Base-by-base conservation (phyloP, 2,113 vertebrate genomes). In the Sebastes schlegelii region DNA sequence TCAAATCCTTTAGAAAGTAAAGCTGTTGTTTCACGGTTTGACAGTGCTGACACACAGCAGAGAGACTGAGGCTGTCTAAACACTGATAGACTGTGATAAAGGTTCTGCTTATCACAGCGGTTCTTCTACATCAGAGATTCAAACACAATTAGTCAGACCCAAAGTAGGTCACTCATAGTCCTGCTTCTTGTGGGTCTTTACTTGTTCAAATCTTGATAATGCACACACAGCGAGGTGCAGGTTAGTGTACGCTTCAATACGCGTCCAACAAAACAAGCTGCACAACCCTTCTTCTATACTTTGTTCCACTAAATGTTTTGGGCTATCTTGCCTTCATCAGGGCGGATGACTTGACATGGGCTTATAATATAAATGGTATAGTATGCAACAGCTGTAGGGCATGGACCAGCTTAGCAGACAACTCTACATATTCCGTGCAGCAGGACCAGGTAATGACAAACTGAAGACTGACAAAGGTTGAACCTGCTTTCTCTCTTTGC, bases 91-190 rank as follows among this genome's bases (percentile, higher is more conserved):
- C 62, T 80, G 42, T 19, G 55, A 80, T 87, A 79, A 82, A 77
- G 74, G 40, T 67, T 81, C 45, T 78, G 82, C 77, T 84, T 62
- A 83, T 79, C 46, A 42, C 69, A 83, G 80, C 69, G 1, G 70
- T 74, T 74, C 73, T 80, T 88, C 80, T 79, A 78, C 79, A 83
- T 74, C 80, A 90, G 6, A 80, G 48, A 70, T 58, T 74, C 71
- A 69, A 84, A 79, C 75, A 77, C 81, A 84, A 69, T 84, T 65
- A 58, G 58, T 71, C 62, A 23, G 34, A 77, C 26, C 63, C 48
- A 84, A 69, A 74, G 21, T 85, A 61, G 73, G 49, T 82, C 86
- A 65, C 42, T 82, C 86, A 65, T 26, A 51, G 64, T 48, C 68
- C 69, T 57, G 60, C 23, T 66, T 75, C 73, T 85, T 69, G 23